Percentiles rank a stretch among this genome's conserved stretches.
Conservation (phyloP, 2,113 vertebrate species). For the Caranx ignobilis region DNA sequence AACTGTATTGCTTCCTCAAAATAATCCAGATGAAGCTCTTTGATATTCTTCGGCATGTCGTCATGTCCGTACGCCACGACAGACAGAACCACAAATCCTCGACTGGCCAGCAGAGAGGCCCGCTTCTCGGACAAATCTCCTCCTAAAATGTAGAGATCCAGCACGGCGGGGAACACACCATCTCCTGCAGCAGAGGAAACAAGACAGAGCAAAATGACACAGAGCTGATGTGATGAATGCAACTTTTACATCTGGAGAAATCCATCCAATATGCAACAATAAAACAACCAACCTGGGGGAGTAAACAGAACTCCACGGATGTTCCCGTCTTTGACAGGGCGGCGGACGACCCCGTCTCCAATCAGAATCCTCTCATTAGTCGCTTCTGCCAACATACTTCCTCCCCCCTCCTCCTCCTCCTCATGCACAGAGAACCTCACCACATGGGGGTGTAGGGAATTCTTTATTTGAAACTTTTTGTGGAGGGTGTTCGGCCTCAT, state of each 20-base stretch:
- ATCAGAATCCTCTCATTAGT: constrained; percentile 66
- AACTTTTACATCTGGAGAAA: no score
- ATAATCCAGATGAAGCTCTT: constrained; percentile 56
- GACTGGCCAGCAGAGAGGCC: constrained; percentile 64
- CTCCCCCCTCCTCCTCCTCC: neutral
- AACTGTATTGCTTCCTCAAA: constrained; percentile 59
- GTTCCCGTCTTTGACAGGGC: constrained; percentile 38
- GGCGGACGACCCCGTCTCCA: constrained; percentile 42
- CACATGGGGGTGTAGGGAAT: constrained; percentile 37
- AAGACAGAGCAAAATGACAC: no score
- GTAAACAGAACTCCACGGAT: constrained; percentile 63
- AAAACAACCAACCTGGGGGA: constrained; percentile 35
- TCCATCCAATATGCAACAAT: no score
- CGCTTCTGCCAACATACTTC: constrained; percentile 48
- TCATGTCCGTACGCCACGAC: constrained; percentile 35
- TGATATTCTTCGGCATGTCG: constrained; percentile 30
- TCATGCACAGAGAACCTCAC: constrained; percentile 66
- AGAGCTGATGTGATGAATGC: no score
- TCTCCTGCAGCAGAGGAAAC: constrained; percentile 20
- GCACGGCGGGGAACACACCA: constrained; percentile 69
- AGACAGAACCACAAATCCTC: constrained; percentile 71
- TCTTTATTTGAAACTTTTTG: constrained; percentile 15
- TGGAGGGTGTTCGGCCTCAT: constrained; percentile 29
- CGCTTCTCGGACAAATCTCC: constrained; percentile 71
- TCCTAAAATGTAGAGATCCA: constrained; percentile 66